Percentiles rank a stretch among this genome's conserved stretches.
Evolutionary conservation across 2,888 invertebrate species (phyloP).

Genomic region (Acanthopleura granulata): DNA sequence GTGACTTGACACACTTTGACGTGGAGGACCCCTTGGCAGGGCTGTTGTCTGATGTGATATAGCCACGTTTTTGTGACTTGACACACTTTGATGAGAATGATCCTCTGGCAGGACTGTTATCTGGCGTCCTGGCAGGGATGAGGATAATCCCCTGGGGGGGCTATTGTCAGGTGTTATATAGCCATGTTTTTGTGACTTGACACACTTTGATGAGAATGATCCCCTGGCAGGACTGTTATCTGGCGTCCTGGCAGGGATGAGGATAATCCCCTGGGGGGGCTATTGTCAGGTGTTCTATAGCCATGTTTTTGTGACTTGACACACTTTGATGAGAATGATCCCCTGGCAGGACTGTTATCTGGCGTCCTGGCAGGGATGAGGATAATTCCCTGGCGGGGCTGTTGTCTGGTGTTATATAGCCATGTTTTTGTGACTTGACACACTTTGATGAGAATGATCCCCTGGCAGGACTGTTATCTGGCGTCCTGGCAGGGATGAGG

Average conservation of each 20-base stretch:
- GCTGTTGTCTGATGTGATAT: conserved; percentile 54
- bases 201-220: conserved; percentile 63
- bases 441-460: conserved; percentile 61
- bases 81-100: conserved; percentile 65
- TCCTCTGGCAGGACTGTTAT: conserved; percentile 56
- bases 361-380: conserved; percentile 54
- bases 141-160: too few relatives aligned
- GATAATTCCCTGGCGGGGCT: conserved; percentile 21
- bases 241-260: conserved; percentile 32
- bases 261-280: too few relatives aligned
- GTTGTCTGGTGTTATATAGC: too few relatives aligned
- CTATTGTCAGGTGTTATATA: too few relatives aligned
- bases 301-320: too few relatives aligned
- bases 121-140: conserved; percentile 35
- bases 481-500: conserved; percentile 28
- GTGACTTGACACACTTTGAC: conserved; percentile 50
- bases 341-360: conserved; percentile 56
- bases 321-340: conserved; percentile 65
- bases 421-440: too few relatives aligned
- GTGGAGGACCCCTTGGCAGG: conserved; percentile 63
- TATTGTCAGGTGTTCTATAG: too few relatives aligned
- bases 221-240: conserved; percentile 58
- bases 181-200: too few relatives aligned
- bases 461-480: conserved; percentile 55
- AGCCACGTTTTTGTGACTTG: too few relatives aligned